Evolutionary conservation across 2,113 vertebrate genomes (phyloP), one percentile per base, ranked within the genome.

Genomic region (Lamprotornis superbus): DNA sequence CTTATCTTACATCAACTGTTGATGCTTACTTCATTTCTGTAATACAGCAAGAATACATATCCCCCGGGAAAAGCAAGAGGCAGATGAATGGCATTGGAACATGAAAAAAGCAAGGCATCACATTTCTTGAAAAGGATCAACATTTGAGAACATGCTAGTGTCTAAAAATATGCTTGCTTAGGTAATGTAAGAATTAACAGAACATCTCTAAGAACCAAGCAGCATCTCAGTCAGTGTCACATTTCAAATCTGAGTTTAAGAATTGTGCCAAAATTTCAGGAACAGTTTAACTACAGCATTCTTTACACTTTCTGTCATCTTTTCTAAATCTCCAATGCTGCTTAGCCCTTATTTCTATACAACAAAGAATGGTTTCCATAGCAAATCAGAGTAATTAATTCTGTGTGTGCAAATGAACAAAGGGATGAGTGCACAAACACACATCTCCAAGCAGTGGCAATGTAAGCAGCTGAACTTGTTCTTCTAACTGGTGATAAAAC

Each of bases 381-480:
- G 94, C 92, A 97, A 98, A 97, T 59, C 83, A 86, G 55, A 93
- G 87, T 74, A 93, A 91, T 83, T 89, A 96, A 93, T 91, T 59
- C 74, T 71, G 4, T 31, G 14, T 55, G 64, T 68, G 56, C 90
- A 84, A 87, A 85, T 6, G 78, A 60, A 78, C 69, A 65, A 61
- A 47, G 47, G 64, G 64, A 93, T 3, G 19, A 87, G 33, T 6
- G 1, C 21, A 42, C 12, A 55, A 22, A 82, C 37, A 68, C 37
- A 27, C 20, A 55, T 16, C 74, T 78, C 49, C 0, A 0, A 64
- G 40, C 81, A 87, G 52, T 23, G 67, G 63, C n/a, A 50, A 14
- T 63, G 44, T 83, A 96, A 97, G 91, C 73, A 93, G 88, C 42
- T 95, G 89, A 94, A 91, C 49, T 53, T 68, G 20, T 44, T 71